Base-by-base conservation (phyloP, 2,888 invertebrate species). In the Ophion ventricosus region DNA sequence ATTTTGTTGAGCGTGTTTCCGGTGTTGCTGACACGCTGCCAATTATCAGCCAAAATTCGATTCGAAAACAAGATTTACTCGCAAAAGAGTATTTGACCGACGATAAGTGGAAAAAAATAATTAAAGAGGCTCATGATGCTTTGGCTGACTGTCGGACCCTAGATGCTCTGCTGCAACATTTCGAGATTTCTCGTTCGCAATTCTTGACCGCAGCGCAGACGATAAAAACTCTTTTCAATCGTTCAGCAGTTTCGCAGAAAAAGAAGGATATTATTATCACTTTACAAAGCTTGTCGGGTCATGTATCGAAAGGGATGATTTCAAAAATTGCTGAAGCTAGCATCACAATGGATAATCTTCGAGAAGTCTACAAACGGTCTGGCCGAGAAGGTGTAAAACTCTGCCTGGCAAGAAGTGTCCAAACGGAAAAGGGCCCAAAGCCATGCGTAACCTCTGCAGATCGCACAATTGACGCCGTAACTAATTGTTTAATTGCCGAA, bases 81-180 rank as follows among this genome's bases (percentile, higher is more conserved):
- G 59, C 72, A 14, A 57, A 56, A 29, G 56, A 57, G 72, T 72
- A 57, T 72, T 56, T 72, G 56, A 72, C 57, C 20, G 72, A 72
- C n/a, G 29, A 57, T 56, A 57, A 72, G 40, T 72, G 72, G 57
- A 57, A 72, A 35, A 14, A 56, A 40, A 20, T 57, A 57, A 72
- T 72, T 29, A 23, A 72, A 57, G n/a, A 56, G 20, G 72, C 72
- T 20, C 72, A 72, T 72, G 72, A 57, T 72, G 57, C 57, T 72
- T 56, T 57, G 72, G 56, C 56, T 56, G 72, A 72, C 57, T 70
- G 70, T 70, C 57, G 54, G 20, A 70, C 56, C 56, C 54, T 70
- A 56, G 35, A 70, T 70, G 72, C 72, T 57, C 56, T 72, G 57
- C 72, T 72, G 56, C 56, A 57, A 72, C 72, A 72, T 59, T 72